Percentiles rank a stretch among this genome's conserved stretches.
Conservation (phyloP, 1,140 invertebrate genomes). For the Cephus cinctus region DNA sequence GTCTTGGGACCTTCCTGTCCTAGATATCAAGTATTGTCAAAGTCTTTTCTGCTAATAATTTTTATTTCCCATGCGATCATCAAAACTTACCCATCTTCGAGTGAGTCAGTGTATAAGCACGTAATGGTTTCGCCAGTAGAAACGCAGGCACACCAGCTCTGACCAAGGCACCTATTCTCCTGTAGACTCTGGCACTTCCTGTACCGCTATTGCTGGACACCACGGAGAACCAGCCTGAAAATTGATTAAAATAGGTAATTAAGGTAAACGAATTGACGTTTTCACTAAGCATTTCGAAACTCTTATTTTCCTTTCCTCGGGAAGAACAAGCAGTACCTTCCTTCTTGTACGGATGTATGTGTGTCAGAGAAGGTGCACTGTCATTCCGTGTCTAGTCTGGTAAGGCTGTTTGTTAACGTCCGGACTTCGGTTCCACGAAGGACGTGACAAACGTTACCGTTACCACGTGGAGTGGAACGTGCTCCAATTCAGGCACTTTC, state of each 20-base stretch:
- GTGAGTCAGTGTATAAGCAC: constrained; percentile 50
- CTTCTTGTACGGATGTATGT: too few species aligned
- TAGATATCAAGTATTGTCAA: too few species aligned
- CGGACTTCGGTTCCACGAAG: constrained; percentile 21
- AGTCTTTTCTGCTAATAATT: constrained; percentile 6
- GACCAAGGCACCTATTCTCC: constrained; percentile 48
- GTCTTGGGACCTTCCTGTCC: too few species aligned
- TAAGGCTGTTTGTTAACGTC: constrained; percentile 28
- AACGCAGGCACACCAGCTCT: constrained; percentile 50
- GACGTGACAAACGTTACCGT: constrained; percentile 36
- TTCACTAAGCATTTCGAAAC: not conserved
- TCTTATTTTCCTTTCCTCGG: too few species aligned
- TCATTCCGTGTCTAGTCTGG: too few species aligned
- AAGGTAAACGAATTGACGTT: not conserved
- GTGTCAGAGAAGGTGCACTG: constrained; percentile 9
- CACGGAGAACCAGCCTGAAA: constrained; percentile 57
- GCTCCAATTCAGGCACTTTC: constrained; percentile 27
- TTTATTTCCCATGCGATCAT: not conserved
- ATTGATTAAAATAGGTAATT: not conserved
- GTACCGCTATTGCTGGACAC: constrained; percentile 51
- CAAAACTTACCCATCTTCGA: constrained; percentile 49
- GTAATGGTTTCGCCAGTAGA: constrained; percentile 45
- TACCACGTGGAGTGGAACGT: constrained; percentile 23
- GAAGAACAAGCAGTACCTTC: too few species aligned
- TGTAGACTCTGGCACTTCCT: constrained; percentile 49